Evolutionary conservation across 2,113 vertebrate genomes (phyloP), one percentile per base, ranked within the genome.

Genomic region (Poeciliopsis retropinna): DNA sequence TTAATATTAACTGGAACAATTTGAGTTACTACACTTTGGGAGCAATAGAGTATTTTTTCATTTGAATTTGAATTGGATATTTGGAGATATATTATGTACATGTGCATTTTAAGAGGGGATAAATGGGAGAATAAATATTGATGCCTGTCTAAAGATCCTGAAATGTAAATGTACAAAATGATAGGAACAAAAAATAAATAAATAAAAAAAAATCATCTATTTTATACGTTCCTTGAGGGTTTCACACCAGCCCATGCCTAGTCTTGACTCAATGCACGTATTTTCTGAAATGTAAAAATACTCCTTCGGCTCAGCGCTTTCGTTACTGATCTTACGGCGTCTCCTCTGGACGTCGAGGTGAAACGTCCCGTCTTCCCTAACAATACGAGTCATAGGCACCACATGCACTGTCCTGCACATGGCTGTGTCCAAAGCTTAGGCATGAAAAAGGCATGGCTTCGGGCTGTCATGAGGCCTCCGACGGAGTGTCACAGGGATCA

Each of bases 381-480:
- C 22, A 22, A 54, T 25, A 54, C 6, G 10, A 57, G 60, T 62
- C 47, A 37, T 62, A 60, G 60, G 66, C 75, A 51, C 31, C 30
- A 25, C 27, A 29, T 6, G 19, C 60, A 14, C 13, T 25, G 63
- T 62, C 37, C 70, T 66, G 75, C 64, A 41, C 60, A 14, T 44
- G 63, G 60, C 67, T 76, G 44, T 57, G 79, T 82, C 69, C 32
- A 41, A 73, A 73, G 80, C 74, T 74, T 72, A 57, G 75, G 80
- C 78, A 72, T 85, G 75, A 80, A 76, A 63, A 81, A 86, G 80
- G 79, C 83, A 83, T 88, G 83, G 82, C 87, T 89, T 79, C 84
- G 80, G 13, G 41, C 78, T 79, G 71, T 57, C 72, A 73, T 30
- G 77, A 72, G 67, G 71, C 85, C 64, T 67, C 70, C 31, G 9